Evolutionary conservation across 1,140 invertebrate genomes (phyloP).

Genomic region (Panagrolaimus sp.): DNA sequence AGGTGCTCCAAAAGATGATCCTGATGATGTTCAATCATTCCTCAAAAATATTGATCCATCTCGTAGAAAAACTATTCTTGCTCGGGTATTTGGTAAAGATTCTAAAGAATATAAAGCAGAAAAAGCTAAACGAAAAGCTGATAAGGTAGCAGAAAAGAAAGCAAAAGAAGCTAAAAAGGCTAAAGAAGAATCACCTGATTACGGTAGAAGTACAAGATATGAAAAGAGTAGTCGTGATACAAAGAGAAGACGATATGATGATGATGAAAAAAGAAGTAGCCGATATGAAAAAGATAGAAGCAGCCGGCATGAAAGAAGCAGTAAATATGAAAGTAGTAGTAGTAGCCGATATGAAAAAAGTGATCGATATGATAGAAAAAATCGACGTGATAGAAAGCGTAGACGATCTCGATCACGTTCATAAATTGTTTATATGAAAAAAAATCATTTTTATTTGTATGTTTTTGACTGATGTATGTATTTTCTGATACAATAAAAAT

Average conservation of each 20-base stretch:
- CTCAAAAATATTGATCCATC: neutral
- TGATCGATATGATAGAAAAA: neutral
- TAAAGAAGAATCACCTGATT: neutral
- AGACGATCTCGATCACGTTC: neutral
- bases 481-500: too few species aligned
- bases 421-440: too few species aligned
- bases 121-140: neutral
- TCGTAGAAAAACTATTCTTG: neutral
- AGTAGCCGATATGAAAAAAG: neutral
- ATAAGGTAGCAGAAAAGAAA: neutral
- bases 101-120: slow-evolving; percentile 9
- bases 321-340: neutral
- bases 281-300: neutral
- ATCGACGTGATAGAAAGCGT: neutral
- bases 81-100: neutral
- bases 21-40: too few species aligned
- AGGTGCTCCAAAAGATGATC: too few species aligned
- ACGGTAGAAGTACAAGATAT: neutral
- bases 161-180: slow-evolving; percentile 5
- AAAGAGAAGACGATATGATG: too few species aligned
- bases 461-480: too few species aligned
- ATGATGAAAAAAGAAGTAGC: neutral
- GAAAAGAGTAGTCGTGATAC: too few species aligned
- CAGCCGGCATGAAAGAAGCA: neutral
- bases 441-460: too few species aligned